Evolutionary conservation across 2,113 vertebrate species (phyloP), one percentile per base, ranked within the genome.

Genomic region (Lophius piscatorius): DNA sequence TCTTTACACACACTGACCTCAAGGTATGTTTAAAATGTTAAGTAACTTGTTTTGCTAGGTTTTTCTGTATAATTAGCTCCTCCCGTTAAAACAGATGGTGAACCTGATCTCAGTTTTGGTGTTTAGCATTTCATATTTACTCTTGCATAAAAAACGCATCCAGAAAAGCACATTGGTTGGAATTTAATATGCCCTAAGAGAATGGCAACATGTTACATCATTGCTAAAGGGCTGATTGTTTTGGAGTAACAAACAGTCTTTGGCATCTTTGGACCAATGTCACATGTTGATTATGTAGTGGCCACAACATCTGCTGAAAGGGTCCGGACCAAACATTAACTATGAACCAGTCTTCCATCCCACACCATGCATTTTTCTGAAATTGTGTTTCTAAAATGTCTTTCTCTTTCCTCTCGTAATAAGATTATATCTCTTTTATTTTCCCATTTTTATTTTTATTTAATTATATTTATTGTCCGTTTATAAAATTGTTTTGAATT

Each of bases 1-100:
- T 65, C 36, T 63, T 35, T 76, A 66, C 59, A 67, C 63, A 75
- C 38, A 58, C 0, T 38, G 8, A 58, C 62, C 76, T 42, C 48
- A 20, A 64, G 38, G 22, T 54, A 41, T 58, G 58, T 41, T 63
- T 52, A 23, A 63, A 45, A 70, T 45, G n/a, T 22, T 39, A 38
- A 70, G 5, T 31, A 28, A 58, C 58, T 24, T 12, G 38, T 41
- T 29, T 4, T 48, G n/a, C 55, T 39, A 28, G 22, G 4, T 65
- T 64, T 17, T 6, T 8, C 2, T 26, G 8, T 31, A 35, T 42
- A 17, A 26, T 42, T 3, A 33, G 17, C 9, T 23, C 33, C 35
- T 45, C 36, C 14, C 9, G 3, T 48, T 26, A n/a, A n/a, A n/a
- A n/a, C n/a, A n/a, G n/a, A n/a, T n/a, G n/a, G n/a, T n/a, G n/a